Conservation (phyloP, 2,888 invertebrate genomes). For the Drosophila acutilabella region DNA sequence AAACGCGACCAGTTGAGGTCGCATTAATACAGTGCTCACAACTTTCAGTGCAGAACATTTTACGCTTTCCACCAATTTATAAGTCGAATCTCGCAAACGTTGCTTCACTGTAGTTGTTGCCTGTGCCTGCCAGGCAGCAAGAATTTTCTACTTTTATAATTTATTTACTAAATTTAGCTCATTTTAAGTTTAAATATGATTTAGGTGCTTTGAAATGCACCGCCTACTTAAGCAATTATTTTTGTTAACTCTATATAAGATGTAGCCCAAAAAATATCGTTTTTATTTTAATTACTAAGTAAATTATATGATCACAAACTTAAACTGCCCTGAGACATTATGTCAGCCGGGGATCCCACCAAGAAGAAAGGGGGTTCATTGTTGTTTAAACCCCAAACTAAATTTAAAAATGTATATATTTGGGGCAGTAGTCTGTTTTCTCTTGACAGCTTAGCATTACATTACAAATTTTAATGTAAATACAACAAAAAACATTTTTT, state of each 20-base stretch:
- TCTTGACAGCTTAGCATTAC: background rate
- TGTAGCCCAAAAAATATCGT: too few species aligned
- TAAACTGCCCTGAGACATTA: too few species aligned
- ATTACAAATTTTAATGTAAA: conserved; percentile 25
- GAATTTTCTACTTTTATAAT: background rate
- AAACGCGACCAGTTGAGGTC: conserved; percentile 36
- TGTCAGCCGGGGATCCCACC: too few species aligned
- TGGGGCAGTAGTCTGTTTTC: background rate
- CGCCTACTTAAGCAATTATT: conserved; percentile 21
- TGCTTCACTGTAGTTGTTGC: conserved; percentile 17
- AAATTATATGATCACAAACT: too few species aligned
- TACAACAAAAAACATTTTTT: conserved; percentile 17
- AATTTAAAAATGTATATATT: too few species aligned
- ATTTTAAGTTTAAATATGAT: conserved; percentile 17
- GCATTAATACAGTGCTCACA: conserved; percentile 52
- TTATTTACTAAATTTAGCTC: conserved; percentile 29
- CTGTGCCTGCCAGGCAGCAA: conserved; percentile 24
- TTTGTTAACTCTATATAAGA: too few species aligned
- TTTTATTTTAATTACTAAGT: too few species aligned
- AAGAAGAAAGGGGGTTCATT: too few species aligned
- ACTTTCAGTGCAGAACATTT: conserved; percentile 63
- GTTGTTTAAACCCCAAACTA: background rate
- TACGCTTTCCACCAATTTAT: background rate
- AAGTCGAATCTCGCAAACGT: conserved; percentile 2
- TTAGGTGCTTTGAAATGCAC: background rate